These are phyloP conservation scores for Aplysina aerophoba DNA, from an alignment of 37 sponge, comb jelly and placozoan species.

Conservation along the genomic window DNA sequence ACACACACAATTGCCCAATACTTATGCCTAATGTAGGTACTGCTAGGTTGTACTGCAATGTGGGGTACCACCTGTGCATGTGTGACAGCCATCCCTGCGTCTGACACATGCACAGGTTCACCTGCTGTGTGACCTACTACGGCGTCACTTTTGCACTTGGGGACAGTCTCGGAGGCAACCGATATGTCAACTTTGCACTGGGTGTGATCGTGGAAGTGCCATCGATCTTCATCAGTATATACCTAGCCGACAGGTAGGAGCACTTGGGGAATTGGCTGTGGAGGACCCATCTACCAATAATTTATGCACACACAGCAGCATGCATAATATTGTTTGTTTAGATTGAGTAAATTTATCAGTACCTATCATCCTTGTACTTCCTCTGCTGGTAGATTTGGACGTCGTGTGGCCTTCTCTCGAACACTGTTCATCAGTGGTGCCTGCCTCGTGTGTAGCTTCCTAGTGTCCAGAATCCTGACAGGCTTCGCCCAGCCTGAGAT, in stretches of 20 bases:
- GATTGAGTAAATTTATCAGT: too few species aligned
- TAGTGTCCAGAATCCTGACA: neutral
- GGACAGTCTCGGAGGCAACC: slow-evolving; percentile 22
- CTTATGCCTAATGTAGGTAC: too few species aligned
- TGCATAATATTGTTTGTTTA: too few species aligned
- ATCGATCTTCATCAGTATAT: neutral
- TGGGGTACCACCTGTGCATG: too few species aligned
- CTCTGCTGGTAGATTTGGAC: slow-evolving; percentile 10
- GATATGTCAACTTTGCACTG: slow-evolving; percentile 14
- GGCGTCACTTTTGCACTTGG: slow-evolving; percentile 27
- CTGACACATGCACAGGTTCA: neutral
- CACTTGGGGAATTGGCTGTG: too few species aligned
- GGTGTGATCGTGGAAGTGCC: slow-evolving; percentile 7
- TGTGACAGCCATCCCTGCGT: neutral
- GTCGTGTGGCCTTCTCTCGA: neutral
- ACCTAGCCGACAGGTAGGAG: neutral
- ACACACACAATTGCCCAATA: too few species aligned
- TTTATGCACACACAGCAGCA: too few species aligned
- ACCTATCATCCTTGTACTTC: too few species aligned
- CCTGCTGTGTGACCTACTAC: neutral
- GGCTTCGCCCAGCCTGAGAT: neutral
- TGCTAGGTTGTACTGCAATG: too few species aligned
- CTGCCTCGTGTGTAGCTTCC: neutral
- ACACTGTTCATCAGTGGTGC: neutral
- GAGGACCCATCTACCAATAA: too few species aligned